A percentile compares a stretch with the other conserved stretches of the same genome.
Evolutionary conservation across 2,797 vertebrate genomes (phyloP).

Genomic region (Rhodeus uyekii): DNA sequence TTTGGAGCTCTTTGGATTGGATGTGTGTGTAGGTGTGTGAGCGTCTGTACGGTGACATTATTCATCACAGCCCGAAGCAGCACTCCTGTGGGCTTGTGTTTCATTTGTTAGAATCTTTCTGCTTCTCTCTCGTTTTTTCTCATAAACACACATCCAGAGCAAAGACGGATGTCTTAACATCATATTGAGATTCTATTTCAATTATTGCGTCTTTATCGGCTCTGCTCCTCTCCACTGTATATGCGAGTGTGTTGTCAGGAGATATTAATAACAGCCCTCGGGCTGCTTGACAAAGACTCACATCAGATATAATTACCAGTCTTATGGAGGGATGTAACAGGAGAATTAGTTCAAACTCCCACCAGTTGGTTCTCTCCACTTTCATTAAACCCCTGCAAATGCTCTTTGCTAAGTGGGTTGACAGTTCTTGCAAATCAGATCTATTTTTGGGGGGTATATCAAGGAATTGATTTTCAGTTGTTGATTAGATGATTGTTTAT

Average conservation of each 20-base stretch:
- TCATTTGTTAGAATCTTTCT: constrained; percentile 36
- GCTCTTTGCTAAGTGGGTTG: neutral
- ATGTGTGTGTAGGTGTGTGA: constrained; percentile 10
- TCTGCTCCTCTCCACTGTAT: constrained; percentile 30
- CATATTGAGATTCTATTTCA: constrained; percentile 15
- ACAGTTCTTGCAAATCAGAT: neutral
- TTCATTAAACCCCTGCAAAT: neutral
- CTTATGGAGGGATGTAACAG: constrained; percentile 24
- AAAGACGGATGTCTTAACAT: constrained; percentile 12
- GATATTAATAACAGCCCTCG: constrained; percentile 35
- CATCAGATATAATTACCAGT: constrained; percentile 27
- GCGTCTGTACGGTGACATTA: constrained; percentile 44
- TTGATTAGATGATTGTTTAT: neutral
- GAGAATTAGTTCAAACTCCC: constrained; percentile 21
- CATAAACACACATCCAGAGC: constrained; percentile 10
- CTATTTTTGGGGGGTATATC: neutral
- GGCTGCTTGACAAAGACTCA: constrained; percentile 35
- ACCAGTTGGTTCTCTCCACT: constrained; percentile 17
- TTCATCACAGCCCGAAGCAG: constrained; percentile 22
- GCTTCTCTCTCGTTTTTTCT: constrained; percentile 25
- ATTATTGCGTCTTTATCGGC: constrained; percentile 29
- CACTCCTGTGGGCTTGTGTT: constrained; percentile 21
- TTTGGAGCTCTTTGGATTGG: constrained; percentile 20
- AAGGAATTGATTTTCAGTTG: neutral
- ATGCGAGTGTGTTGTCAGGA: constrained; percentile 19